These are phyloP conservation scores for Andrena dorsata DNA, from an alignment of 2,888 invertebrate genomes.

Conservation along the genomic window DNA sequence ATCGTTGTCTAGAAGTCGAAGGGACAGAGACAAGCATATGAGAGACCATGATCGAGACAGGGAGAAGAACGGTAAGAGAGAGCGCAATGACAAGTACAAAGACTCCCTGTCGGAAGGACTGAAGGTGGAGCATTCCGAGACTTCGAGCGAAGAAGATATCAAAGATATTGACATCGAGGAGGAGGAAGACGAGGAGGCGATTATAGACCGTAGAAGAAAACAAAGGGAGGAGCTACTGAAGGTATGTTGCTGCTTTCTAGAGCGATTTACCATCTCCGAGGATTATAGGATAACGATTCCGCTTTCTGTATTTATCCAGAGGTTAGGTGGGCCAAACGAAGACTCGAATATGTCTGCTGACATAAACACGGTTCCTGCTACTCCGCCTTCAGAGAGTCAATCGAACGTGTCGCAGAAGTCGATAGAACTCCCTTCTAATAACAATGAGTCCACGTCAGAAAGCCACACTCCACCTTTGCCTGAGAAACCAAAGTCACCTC, in stretches of 20 bases:
- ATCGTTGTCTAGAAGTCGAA: slow-evolving; percentile 77
- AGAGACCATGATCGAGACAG: slow-evolving; percentile 84
- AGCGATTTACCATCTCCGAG: neutral
- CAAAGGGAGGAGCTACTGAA: slow-evolving; percentile 95
- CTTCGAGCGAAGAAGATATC: slow-evolving; percentile 90
- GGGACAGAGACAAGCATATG: slow-evolving; percentile 81
- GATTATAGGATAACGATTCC: neutral
- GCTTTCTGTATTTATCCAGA: slow-evolving; percentile 80
- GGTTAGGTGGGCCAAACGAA: slow-evolving; percentile 87
- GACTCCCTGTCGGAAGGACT: slow-evolving; percentile 93
- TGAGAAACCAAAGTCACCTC: slow-evolving; percentile 77
- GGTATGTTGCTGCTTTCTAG: slow-evolving; percentile 86
- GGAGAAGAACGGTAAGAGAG: slow-evolving; percentile 83
- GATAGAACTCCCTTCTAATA: slow-evolving; percentile 77
- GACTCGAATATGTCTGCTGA: slow-evolving; percentile 85
- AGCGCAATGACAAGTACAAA: slow-evolving; percentile 87
- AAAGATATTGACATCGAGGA: slow-evolving; percentile 91
- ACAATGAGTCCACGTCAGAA: slow-evolving; percentile 81
- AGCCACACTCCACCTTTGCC: slow-evolving; percentile 83
- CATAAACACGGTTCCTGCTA: slow-evolving; percentile 73
- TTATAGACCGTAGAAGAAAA: slow-evolving; percentile 95
- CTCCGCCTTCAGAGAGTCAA: slow-evolving; percentile 73
- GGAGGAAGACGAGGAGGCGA: slow-evolving; percentile 96
- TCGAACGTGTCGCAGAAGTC: slow-evolving; percentile 78
- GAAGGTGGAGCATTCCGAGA: slow-evolving; percentile 88